Evolutionary conservation across 2,888 invertebrate species (phyloP).

Genomic region (Aplocera efformata): DNA sequence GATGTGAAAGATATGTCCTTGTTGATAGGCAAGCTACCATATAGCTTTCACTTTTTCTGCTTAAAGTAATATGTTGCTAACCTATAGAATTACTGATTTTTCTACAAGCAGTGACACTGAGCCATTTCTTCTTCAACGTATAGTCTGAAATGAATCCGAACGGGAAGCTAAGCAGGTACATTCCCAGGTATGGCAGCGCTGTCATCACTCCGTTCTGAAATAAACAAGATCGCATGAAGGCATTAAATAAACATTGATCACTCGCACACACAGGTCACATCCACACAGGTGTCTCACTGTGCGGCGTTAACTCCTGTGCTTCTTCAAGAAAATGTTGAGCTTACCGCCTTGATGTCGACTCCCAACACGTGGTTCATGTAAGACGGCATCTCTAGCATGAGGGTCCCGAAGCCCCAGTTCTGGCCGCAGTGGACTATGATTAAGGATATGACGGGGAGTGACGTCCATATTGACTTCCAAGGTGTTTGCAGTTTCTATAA

Average conservation of each 20-base stretch:
- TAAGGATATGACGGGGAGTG: slow-evolving; percentile 82
- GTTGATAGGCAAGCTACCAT: too few relatives aligned
- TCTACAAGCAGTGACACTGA: slow-evolving; percentile 72
- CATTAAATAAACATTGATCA: slow-evolving; percentile 14
- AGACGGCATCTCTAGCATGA: slow-evolving; percentile 85
- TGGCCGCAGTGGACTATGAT: slow-evolving; percentile 81
- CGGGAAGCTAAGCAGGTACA: slow-evolving; percentile 81
- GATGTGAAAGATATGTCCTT: not conserved
- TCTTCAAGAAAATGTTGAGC: not conserved
- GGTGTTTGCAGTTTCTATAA: slow-evolving; percentile 70
- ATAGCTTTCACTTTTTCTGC: too few relatives aligned
- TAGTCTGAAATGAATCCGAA: slow-evolving; percentile 78
- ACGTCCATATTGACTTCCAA: slow-evolving; percentile 72
- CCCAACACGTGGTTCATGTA: slow-evolving; percentile 83
- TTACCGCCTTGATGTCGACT: slow-evolving; percentile 81
- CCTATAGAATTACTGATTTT: slow-evolving; percentile 61
- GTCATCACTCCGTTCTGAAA: slow-evolving; percentile 84
- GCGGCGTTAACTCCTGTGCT: too few relatives aligned
- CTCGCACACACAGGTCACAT: not conserved
- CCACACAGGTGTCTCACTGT: too few relatives aligned
- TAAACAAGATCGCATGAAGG: too few relatives aligned
- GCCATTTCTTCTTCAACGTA: slow-evolving; percentile 70
- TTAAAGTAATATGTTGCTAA: too few relatives aligned
- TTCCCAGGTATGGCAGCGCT: slow-evolving; percentile 85
- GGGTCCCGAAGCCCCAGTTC: slow-evolving; percentile 87